phyloP scores from a whole-genome alignment of 2,113 vertebrate species.

The Mustela nigripes region DNA sequence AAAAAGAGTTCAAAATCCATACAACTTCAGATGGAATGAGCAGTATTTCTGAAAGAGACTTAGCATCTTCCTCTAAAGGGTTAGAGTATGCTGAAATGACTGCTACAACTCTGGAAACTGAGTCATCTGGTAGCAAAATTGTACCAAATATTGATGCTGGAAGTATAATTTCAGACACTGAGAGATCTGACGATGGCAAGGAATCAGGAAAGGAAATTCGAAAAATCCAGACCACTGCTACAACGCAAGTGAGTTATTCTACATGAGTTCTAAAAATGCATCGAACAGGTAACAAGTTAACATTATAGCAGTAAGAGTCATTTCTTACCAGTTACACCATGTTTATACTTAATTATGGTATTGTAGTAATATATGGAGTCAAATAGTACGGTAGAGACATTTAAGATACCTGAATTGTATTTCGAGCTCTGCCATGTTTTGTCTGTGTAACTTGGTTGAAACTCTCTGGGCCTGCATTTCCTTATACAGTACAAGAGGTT shows the following conservation, averaged over 20 bases:
- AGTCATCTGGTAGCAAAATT: slow-evolving; percentile 86
- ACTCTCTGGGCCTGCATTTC: slow-evolving; percentile 9
- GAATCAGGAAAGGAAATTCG: slow-evolving; percentile 95
- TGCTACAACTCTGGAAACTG: slow-evolving; percentile 86
- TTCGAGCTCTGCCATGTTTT: neutral
- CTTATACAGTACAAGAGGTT: neutral
- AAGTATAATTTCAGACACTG: slow-evolving; percentile 93
- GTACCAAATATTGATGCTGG: slow-evolving; percentile 88
- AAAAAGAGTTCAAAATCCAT: slow-evolving; percentile 94
- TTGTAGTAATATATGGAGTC: neutral
- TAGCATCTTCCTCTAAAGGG: slow-evolving; percentile 87
- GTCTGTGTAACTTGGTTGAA: slow-evolving; percentile 3
- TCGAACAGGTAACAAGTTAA: neutral
- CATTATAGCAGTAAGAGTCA: neutral
- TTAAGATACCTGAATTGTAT: neutral
- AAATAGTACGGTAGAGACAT: neutral
- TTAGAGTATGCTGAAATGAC: slow-evolving; percentile 89
- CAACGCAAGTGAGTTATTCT: slow-evolving; percentile 93
- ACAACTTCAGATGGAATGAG: slow-evolving; percentile 90
- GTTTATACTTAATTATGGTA: neutral
- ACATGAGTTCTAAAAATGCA: neutral
- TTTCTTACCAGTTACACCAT: neutral
- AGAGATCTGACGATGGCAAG: slow-evolving; percentile 98
- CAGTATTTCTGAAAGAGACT: slow-evolving; percentile 87
- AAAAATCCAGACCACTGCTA: slow-evolving; percentile 98